Evolutionary conservation across 2,888 invertebrate genomes (phyloP).

Genomic region (Pherbina coryleti): DNA sequence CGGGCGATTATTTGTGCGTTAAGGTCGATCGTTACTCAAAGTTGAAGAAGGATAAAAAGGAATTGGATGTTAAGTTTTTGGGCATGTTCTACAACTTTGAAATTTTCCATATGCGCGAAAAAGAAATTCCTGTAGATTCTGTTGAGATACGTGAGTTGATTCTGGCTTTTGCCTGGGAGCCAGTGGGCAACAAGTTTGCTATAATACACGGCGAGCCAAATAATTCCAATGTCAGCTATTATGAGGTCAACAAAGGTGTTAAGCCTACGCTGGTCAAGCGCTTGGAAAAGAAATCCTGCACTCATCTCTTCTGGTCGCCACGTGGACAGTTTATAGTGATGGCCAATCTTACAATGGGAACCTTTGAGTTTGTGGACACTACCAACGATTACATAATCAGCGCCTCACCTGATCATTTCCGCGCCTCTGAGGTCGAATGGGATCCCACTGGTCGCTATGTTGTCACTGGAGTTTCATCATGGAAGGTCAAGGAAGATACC

Average conservation of each 20-base stretch:
- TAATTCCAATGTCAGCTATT: constrained; percentile 89
- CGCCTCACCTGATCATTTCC: constrained; percentile 94
- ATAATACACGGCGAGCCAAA: constrained; percentile 93
- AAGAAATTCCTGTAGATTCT: constrained; percentile 97
- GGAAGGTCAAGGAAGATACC: constrained; percentile 93
- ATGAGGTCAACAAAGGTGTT: constrained; percentile 90
- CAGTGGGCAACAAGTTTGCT: constrained; percentile 94
- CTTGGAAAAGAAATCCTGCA: constrained; percentile 89
- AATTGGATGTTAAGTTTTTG: constrained; percentile 91
- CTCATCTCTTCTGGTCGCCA: constrained; percentile 96
- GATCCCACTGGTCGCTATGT: constrained; percentile 99
- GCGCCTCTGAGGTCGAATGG: constrained; percentile 96
- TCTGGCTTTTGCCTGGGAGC: constrained; percentile 98
- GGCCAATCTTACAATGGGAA: constrained; percentile 90
- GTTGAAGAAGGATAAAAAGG: constrained; percentile 92
- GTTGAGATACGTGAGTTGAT: constrained; percentile 95
- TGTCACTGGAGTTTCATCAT: constrained; percentile 93
- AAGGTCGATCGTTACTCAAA: constrained; percentile 90
- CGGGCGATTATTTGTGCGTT: constrained; percentile 96
- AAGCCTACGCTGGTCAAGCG: constrained; percentile 89
- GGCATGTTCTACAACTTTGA: constrained; percentile 99
- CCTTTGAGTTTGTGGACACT: constrained; percentile 94
- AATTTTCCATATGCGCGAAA: constrained; percentile 98
- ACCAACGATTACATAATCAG: constrained; percentile 94
- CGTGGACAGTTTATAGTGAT: constrained; percentile 95